Evolutionary conservation across 1,140 invertebrate species (phyloP).

Genomic region (Spodoptera frugiperda): DNA sequence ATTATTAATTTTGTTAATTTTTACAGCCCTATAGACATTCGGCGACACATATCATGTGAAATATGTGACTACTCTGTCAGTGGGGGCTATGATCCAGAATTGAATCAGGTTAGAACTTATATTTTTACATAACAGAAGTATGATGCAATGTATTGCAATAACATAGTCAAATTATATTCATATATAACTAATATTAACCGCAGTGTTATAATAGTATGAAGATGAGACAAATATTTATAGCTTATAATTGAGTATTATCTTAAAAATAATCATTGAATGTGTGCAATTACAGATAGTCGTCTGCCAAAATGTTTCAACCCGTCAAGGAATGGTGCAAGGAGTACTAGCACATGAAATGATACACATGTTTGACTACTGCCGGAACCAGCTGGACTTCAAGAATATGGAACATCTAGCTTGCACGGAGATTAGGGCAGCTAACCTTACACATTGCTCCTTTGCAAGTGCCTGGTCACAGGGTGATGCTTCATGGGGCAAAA

Average conservation of each 20-base stretch:
- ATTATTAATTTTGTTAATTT: slow-evolving; percentile 73
- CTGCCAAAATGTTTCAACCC: slow-evolving; percentile 94
- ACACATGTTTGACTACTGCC: slow-evolving; percentile 98
- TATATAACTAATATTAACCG: no score
- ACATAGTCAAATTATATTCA: no score
- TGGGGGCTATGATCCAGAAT: slow-evolving; percentile 96
- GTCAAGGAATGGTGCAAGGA: slow-evolving; percentile 90
- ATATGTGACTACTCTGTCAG: slow-evolving; percentile 93
- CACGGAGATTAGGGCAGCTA: slow-evolving; percentile 97
- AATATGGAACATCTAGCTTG: slow-evolving; percentile 98
- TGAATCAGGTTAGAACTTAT: slow-evolving; percentile 91
- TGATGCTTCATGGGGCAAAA: slow-evolving; percentile 90
- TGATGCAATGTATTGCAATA: no score
- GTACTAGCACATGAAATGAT: slow-evolving; percentile 97
- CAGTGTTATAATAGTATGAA: no score
- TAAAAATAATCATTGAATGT: background rate
- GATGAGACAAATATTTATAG: no score
- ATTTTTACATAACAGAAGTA: no score
- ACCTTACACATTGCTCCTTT: slow-evolving; percentile 96
- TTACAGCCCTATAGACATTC: slow-evolving; percentile 91
- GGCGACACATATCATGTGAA: slow-evolving; percentile 97
- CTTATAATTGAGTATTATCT: no score
- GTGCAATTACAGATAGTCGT: slow-evolving; percentile 91
- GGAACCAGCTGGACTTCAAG: slow-evolving; percentile 94
- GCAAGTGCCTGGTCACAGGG: slow-evolving; percentile 92